Percentiles rank a stretch among this genome's conserved stretches.
Evolutionary conservation across 2,797 vertebrate species (phyloP).

Genomic region (Carapus acus): DNA sequence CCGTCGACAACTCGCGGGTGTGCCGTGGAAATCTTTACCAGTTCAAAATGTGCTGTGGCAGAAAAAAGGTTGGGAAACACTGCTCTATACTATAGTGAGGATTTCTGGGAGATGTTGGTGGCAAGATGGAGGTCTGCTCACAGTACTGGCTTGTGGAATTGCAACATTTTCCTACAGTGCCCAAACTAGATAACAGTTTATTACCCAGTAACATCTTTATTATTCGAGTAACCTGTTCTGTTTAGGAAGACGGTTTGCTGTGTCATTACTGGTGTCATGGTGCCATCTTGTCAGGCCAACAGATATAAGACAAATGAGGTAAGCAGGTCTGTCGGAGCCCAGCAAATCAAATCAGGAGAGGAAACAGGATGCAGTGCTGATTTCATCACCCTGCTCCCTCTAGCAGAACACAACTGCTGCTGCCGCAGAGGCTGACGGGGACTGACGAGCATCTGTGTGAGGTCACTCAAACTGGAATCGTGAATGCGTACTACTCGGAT

Average conservation of each 20-base stretch:
- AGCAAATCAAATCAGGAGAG: conserved; percentile 58
- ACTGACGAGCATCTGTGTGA: conserved; percentile 32
- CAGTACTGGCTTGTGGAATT: too few species aligned
- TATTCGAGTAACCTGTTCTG: conserved; percentile 29
- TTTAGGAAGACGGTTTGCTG: conserved; percentile 22
- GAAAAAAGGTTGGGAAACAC: background rate
- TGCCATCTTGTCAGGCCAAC: conserved; percentile 16
- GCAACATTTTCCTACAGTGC: conserved; percentile 20
- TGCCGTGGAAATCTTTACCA: too few species aligned
- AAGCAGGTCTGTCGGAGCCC: conserved; percentile 36
- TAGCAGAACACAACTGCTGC: conserved; percentile 39
- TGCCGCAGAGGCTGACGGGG: conserved; percentile 21
- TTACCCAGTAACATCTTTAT: conserved; percentile 22
- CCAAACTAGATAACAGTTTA: conserved; percentile 14
- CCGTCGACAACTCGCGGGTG: too few species aligned
- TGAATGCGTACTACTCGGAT: conserved; percentile 14
- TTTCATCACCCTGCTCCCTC: conserved; percentile 10
- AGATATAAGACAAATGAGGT: conserved; percentile 48
- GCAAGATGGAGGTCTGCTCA: conserved; percentile 1
- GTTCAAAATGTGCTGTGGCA: too few species aligned
- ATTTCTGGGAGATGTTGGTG: conserved; percentile 7
- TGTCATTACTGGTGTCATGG: conserved; percentile 27
- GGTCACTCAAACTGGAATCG: conserved; percentile 34
- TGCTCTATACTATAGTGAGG: background rate
- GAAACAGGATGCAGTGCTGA: conserved; percentile 46